Evolutionary conservation across 2,888 invertebrate species (phyloP), one percentile per base, ranked within the genome.

Genomic region (Scrobipalpa atriplicella): DNA sequence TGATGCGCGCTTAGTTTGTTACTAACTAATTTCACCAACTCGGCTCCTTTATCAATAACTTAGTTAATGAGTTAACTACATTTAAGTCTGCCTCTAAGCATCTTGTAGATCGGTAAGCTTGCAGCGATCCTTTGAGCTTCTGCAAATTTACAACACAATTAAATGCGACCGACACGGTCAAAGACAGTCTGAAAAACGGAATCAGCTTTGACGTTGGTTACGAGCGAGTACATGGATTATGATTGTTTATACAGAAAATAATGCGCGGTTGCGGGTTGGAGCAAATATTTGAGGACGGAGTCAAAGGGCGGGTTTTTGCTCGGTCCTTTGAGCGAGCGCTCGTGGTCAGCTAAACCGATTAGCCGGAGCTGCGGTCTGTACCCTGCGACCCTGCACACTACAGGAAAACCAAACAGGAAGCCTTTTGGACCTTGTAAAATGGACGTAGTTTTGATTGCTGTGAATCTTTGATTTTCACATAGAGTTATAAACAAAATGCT

Each of bases 321-420:
- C 76, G 82, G 84, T 77, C 88, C 90, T 90, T 90, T 90, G 90
- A 87, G 72, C 72, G n/a, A n/a, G 81, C 73, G 70, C 71, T 74
- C 87, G 92, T 77, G 92, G 92, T 87, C 85, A 84, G 81, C 79
- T 92, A 91, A 92, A 83, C 90, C 90, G 89, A 92, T 92, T 91
- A 86, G 76, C 74, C 71, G 69, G 67, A 52, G 61, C 61, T 52
- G 64, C 62, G 39, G 56, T 36, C 60, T 47, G 47, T 47, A 47
- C 47, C 47, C 47, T 7, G 47, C 16, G 29, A 47, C 47, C 47
- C 47, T n/a, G 47, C 47, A 36, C 68, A 65, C 62, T 65, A 43
- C 56, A 62, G 29, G 21, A n/a, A n/a, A n/a, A n/a, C 67, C 64
- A 51, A 65, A 36, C 47, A 66, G 62, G 62, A 62, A 19, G 11